These are phyloP conservation scores for Allophyes oxyacanthae DNA, from an alignment of 2,888 invertebrate species.

Conservation along the genomic window DNA sequence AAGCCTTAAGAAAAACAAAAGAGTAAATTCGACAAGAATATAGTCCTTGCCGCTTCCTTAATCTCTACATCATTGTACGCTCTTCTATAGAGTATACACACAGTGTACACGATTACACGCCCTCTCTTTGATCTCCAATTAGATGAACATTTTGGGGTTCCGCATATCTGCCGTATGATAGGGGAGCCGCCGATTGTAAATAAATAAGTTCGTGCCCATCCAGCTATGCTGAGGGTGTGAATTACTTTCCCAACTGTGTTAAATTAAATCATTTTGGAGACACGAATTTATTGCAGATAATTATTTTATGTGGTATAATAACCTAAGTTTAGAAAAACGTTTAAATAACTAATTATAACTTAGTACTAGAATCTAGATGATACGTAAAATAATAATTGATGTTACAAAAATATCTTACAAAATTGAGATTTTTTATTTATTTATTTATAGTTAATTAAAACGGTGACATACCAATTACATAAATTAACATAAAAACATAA, in stretches of 20 bases:
- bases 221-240: slow-evolving; percentile 52
- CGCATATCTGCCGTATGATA: slow-evolving; percentile 72
- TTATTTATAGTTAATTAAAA: no score
- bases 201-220: slow-evolving; percentile 74
- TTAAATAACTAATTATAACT: no score
- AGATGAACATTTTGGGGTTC: slow-evolving; percentile 88
- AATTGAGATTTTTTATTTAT: no score
- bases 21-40: background rate
- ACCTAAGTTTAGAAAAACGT: no score
- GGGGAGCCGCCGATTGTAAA: slow-evolving; percentile 74
- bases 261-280: slow-evolving; percentile 43
- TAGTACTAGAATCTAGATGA: no score
- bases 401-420: no score
- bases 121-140: slow-evolving; percentile 88
- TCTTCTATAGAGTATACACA: slow-evolving; percentile 69
- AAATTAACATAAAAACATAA: no score
- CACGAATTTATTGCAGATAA: slow-evolving; percentile 28
- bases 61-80: slow-evolving; percentile 32
- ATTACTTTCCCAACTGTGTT: slow-evolving; percentile 54
- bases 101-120: slow-evolving; percentile 83
- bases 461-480: no score
- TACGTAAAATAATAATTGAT: no score
- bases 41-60: slow-evolving; percentile 63
- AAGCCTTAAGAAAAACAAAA: background rate
- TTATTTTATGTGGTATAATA: slow-evolving; percentile 10